Evolutionary conservation across 2,888 invertebrate genomes (phyloP).

Genomic region (Heliconius aoede): DNA sequence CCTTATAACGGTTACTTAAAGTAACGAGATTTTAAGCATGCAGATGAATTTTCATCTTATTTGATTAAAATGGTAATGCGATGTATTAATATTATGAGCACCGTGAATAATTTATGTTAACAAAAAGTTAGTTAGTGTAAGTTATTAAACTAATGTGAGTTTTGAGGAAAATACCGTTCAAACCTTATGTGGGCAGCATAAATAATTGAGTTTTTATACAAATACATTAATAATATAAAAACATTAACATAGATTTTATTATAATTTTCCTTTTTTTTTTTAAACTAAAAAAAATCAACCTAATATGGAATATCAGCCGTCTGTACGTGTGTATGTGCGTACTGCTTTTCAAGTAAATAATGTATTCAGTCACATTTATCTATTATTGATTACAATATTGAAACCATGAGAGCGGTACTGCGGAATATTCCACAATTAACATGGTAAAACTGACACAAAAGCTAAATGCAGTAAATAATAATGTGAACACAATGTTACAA

Average conservation of each 20-base stretch:
- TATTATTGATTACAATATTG: neutral
- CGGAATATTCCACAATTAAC: slow-evolving; percentile 9
- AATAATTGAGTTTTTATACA: slow-evolving; percentile 6
- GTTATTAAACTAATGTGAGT: slow-evolving; percentile 1
- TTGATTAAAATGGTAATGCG: slow-evolving; percentile 16
- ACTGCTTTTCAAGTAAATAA: neutral
- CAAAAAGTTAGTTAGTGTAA: slow-evolving; percentile 9
- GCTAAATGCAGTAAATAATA: neutral
- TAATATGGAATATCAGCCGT: neutral
- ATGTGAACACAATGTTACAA: slow-evolving; percentile 13
- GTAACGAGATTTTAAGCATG: slow-evolving; percentile 11
- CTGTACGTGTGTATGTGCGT: neutral
- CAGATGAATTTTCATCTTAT: slow-evolving; percentile 13
- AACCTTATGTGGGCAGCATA: neutral
- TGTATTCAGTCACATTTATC: neutral
- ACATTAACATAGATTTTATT: neutral
- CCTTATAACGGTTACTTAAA: slow-evolving; percentile 7
- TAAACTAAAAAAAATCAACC: too few relatives aligned
- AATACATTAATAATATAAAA: slow-evolving; percentile 4
- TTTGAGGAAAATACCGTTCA: slow-evolving; percentile 15
- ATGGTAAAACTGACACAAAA: slow-evolving; percentile 11
- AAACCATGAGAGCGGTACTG: neutral
- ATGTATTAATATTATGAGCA: slow-evolving; percentile 16
- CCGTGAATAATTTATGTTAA: slow-evolving; percentile 22
- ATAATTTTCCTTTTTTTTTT: neutral